Evolutionary conservation across 2,888 invertebrate genomes (phyloP), one percentile per base, ranked within the genome.

Genomic region (Lycaena phlaeas): DNA sequence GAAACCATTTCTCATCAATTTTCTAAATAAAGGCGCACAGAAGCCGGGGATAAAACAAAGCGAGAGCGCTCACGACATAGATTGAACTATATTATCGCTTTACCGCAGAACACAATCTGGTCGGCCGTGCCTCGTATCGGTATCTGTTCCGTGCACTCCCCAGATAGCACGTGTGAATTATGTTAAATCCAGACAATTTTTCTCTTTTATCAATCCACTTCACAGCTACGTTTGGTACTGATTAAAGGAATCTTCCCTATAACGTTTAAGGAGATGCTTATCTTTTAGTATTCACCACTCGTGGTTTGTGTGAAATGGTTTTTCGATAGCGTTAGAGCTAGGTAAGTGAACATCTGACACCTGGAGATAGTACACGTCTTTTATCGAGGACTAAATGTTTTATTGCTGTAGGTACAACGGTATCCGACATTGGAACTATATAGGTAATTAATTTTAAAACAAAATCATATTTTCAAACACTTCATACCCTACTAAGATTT

Each of bases 1-100:
- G 84, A 77, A 72, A 79, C 77, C 81, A 79, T 82, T 82, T 84
- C 84, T 81, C 82, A 82, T 84, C 84, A 84, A 82, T 84, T 84
- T 82, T 84, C 82, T 82, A 78, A 84, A 82, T 84, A 82, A 82
- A 82, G 82, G 82, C 71, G 71, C 77, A 81, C 84, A 79, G 84
- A 74, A 82, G 82, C 82, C 71, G 73, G 72, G 77, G 70, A 74
- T 77, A 73, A 75, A 77, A 82, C 82, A 82, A 82, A 84, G 84
- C 84, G 70, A 68, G 58, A 54, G 71, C 66, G 73, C 79, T 76
- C 84, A 84, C 84, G 84, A 84, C 82, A 77, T 82, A 82, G 84
- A 84, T 82, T 82, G 84, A 71, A 70, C 74, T 77, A 75, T 79
- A 82, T 84, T 84, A 84, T 84, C 84, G 77, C 84, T 79, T 84